Base-by-base conservation (phyloP, 2,113 vertebrate species). In the Cygnus buccinator region DNA sequence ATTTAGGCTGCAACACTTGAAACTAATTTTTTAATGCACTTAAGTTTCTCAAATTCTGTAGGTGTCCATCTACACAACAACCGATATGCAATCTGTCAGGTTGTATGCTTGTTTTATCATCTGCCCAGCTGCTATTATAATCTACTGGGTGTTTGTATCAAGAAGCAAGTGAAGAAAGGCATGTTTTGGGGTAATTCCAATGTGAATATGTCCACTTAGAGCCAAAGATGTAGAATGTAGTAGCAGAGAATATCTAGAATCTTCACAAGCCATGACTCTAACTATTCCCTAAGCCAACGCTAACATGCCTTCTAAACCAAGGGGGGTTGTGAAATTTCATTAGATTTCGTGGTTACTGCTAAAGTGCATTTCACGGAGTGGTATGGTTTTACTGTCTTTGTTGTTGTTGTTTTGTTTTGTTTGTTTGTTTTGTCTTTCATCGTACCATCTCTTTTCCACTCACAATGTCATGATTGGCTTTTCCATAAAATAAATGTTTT, bases 141-240 rank as follows among this genome's bases (percentile, higher is more conserved):
- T 50, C 17, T 39, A 6, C 10, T 28, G 43, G 52, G 72, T 90
- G 26, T 87, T 93, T 82, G 85, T 85, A 85, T 82, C 87, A 85
- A 82, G 62, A 52, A 82, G 48, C 8, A 92, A 82, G 16, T 44
- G 72, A 76, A 77, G 44, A 74, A 57, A 25, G 3, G 5, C 3
- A 31, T 73, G 33, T 4, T 11, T 82, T 41, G n/a, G 16, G 33
- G 41, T 59, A 65, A 54, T 83, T 79, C 14, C n/a, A 54, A 1
- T 9, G 22, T n/a, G 4, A 8, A 14, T 57, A 21, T 22, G 26
- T 33, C 80, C 72, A 13, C 57, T 65, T 20, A 84, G 33, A 61
- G 17, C 6, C 8, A 59, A 20, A 63, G 22, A 70, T 74, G 13
- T 16, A n/a, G 23, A 43, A 20, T 55, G 41, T 19, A 11, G 46